phyloP scores from a whole-genome alignment of 2,888 invertebrate genomes.

The Adelognathus sp. region DNA sequence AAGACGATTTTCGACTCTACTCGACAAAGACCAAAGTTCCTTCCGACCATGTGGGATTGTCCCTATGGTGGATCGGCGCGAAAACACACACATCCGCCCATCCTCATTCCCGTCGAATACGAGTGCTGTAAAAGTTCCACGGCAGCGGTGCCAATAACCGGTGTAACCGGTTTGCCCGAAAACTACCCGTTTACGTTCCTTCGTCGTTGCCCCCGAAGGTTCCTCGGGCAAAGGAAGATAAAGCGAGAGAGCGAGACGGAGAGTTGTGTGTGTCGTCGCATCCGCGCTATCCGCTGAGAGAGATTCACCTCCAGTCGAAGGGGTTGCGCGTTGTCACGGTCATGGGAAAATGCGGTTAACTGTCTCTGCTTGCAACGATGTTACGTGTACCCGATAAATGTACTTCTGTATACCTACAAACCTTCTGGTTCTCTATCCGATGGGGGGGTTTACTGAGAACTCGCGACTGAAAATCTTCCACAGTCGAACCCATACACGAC shows the following conservation, averaged over 20 bases:
- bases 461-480: conserved; percentile 37
- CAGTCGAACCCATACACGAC: too few species aligned
- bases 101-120: conserved; percentile 5
- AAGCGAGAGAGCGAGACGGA: too few species aligned
- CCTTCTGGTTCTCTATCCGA: too few species aligned
- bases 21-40: conserved; percentile 70
- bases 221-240: too few species aligned
- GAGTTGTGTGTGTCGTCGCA: neutral
- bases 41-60: conserved; percentile 54
- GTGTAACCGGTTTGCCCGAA: conserved; percentile 77
- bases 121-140: conserved; percentile 13
- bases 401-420: conserved; percentile 15
- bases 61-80: conserved; percentile 27
- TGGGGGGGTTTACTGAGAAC: conserved; percentile 51
- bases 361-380: conserved; percentile 63
- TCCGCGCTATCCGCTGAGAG: conserved; percentile 1
- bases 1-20: conserved; percentile 13
- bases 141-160: conserved; percentile 65
- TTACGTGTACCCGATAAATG: conserved; percentile 36
- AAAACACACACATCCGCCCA: conserved; percentile 47
- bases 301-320: conserved; percentile 39
- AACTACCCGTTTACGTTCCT: conserved; percentile 69
- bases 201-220: conserved; percentile 36
- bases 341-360: conserved; percentile 79
- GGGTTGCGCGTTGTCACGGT: conserved; percentile 60